Evolutionary conservation across 2,113 vertebrate genomes (phyloP), one percentile per base, ranked within the genome.

Genomic region (Okapia johnstoni): DNA sequence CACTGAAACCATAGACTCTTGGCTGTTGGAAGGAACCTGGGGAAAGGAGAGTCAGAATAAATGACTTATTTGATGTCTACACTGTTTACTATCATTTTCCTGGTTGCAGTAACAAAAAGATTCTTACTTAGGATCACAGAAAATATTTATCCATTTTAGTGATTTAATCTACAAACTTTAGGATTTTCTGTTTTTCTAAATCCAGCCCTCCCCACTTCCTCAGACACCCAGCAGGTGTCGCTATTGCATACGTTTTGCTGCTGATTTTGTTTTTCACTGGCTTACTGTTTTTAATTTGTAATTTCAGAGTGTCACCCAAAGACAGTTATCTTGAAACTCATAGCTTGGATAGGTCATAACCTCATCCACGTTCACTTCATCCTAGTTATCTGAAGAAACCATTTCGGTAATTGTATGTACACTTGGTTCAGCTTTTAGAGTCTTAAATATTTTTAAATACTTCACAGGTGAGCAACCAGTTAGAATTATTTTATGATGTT

Each of bases 221-320:
- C 36, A 21, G 25, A 80, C 23, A 50, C 3, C 98, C 99, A 97
- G 98, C 93, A 99, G 99, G 96, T 99, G 99, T 98, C 98, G 23
- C 97, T 87, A 70, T 98, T 85, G 97, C 96, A 98, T 92, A 90
- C 94, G 28, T 93, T 93, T 66, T 66, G 60, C 36, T n/a, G 16
- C 36, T 57, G 5, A 15, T 54, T 81, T 25, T 15, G 33, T 76
- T 92, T 52, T 89, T 73, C 58, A 3, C 19, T 17, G 43, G 40
- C 7, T 97, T 90, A n/a, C 85, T 19, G 10, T 88, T 73, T 61
- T 50, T 88, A 60, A 89, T 70, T 52, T 70, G 16, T 50, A 84
- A 84, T 93, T 92, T 96, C 40, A 92, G 89, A 79, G 43, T 63
- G 48, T 92, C 90, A 76, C 26, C 61, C 43, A 50, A 43, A n/a